phyloP scores from a whole-genome alignment of 2,797 vertebrate species.

The Erethizon dorsatum region DNA sequence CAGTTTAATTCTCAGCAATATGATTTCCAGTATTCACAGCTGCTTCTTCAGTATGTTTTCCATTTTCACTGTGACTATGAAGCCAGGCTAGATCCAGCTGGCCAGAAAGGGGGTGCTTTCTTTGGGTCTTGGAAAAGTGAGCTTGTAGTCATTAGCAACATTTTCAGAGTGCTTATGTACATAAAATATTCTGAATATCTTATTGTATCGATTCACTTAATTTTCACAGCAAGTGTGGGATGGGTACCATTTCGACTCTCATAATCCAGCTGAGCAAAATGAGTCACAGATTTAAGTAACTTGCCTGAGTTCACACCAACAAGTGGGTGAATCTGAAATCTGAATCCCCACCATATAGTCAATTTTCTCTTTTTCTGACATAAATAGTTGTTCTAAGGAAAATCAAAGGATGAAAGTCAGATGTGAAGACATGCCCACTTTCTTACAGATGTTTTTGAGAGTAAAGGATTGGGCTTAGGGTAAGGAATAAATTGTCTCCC shows the following conservation, averaged over 20 bases:
- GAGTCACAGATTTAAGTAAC: not conserved
- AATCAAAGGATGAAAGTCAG: not conserved
- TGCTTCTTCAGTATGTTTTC: not conserved
- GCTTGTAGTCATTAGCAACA: not conserved
- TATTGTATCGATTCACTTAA: not conserved
- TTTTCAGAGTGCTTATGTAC: not conserved
- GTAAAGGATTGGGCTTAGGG: not conserved
- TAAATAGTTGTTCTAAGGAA: not conserved
- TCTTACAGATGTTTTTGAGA: not conserved
- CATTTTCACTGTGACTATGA: not conserved
- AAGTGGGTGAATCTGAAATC: not conserved
- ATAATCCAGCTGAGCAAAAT: not conserved
- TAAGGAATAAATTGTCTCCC: not conserved
- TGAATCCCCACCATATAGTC: not conserved
- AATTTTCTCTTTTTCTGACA: not conserved
- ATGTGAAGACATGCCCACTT: not conserved
- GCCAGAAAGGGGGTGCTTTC: not conserved
- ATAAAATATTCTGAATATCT: not conserved
- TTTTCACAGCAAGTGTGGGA: not conserved
- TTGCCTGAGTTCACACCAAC: not conserved
- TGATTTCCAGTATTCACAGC: not conserved
- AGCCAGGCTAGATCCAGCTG: not conserved
- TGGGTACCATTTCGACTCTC: not conserved
- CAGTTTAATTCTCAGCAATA: not conserved
- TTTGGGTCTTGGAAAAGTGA: not conserved